These are phyloP conservation scores for Brachionus calyciflorus DNA, from an alignment of 1,140 invertebrate species.

Conservation along the genomic window DNA sequence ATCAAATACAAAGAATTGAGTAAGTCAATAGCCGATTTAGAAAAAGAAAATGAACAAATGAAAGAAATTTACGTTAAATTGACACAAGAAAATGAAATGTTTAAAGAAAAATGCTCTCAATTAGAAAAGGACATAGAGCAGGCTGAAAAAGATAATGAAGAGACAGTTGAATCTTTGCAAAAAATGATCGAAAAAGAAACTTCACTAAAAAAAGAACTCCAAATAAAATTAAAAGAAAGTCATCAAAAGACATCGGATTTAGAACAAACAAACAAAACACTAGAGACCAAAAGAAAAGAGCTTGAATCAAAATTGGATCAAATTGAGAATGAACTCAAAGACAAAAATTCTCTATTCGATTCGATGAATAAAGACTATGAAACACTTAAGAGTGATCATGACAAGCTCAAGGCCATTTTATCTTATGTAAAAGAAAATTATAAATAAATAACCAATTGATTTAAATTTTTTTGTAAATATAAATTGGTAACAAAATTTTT, in stretches of 20 bases:
- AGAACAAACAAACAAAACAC: not conserved
- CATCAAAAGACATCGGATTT: constrained; percentile 16
- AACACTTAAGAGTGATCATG: not conserved
- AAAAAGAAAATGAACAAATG: constrained; percentile 21
- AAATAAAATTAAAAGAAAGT: constrained; percentile 22
- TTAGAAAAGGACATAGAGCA: constrained; percentile 41
- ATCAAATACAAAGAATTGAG: constrained; percentile 27
- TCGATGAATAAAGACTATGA: constrained; percentile 6
- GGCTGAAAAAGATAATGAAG: constrained; percentile 22
- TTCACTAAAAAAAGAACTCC: constrained; percentile 25
- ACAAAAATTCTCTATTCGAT: constrained; percentile 6
- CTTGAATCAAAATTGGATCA: not conserved
- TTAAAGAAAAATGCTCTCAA: constrained; percentile 23
- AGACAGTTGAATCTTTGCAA: constrained; percentile 25
- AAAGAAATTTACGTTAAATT: not conserved
- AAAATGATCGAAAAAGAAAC: constrained; percentile 5
- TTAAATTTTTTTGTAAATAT: not conserved
- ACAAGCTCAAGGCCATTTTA: constrained; percentile 22
- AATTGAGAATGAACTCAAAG: not conserved
- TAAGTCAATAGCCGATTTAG: not conserved
- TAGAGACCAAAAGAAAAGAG: constrained; percentile 8
- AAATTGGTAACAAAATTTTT: not conserved
- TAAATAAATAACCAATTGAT: not conserved
- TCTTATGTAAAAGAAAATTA: constrained; percentile 47
- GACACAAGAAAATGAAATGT: not conserved